Conservation (phyloP, 2,113 vertebrate species). For the Jacana jacana region DNA sequence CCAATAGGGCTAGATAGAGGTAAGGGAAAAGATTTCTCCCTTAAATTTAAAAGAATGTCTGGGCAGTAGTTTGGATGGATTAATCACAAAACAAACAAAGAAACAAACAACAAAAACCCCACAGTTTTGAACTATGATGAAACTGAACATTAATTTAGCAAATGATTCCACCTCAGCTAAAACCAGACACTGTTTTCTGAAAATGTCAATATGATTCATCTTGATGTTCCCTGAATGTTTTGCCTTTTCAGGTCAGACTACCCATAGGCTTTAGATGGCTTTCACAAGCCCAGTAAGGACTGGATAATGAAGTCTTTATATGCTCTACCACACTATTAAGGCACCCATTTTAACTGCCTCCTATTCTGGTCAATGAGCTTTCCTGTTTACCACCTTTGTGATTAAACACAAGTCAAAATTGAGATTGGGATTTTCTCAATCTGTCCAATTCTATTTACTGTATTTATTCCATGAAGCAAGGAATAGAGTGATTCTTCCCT, state of each 20-base stretch:
- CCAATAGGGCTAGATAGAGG: neutral
- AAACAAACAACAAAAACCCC: neutral
- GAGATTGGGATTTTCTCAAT: neutral
- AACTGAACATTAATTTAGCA: neutral
- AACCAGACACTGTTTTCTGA: neutral
- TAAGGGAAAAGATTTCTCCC: neutral
- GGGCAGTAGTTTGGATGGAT: neutral
- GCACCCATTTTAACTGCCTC: neutral
- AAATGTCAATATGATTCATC: slow-evolving; percentile 3
- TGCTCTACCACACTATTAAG: neutral
- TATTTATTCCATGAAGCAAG: slow-evolving; percentile 7
- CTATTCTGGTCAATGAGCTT: neutral
- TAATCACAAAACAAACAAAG: neutral
- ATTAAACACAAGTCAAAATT: neutral
- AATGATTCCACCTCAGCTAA: neutral
- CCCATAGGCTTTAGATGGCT: neutral
- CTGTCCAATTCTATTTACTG: neutral
- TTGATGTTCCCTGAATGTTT: neutral
- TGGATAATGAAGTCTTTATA: neutral
- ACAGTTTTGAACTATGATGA: neutral
- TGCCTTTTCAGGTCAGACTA: neutral
- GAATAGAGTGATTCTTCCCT: neutral
- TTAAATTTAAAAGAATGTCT: neutral
- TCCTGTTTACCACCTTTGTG: neutral
- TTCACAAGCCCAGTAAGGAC: neutral